Base-by-base conservation (phyloP, 2,888 invertebrate species). In the Catocala sponsa region DNA sequence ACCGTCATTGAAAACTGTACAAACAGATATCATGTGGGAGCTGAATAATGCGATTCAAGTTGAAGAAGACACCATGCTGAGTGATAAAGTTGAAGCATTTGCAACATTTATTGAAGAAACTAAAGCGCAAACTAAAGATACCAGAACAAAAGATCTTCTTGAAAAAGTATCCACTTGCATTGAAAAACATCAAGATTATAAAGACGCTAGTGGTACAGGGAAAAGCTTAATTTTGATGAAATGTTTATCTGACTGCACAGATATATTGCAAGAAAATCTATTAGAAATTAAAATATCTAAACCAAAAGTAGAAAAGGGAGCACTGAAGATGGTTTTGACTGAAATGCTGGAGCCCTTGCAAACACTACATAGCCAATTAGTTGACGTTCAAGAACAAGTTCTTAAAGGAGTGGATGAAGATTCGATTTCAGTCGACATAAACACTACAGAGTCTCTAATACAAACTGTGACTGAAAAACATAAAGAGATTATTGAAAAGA, bases 311-410 rank as follows among this genome's bases (percentile, higher is more conserved):
- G 81, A 85, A 73, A 81, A 86, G 62, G 72, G 68, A 41, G 57
- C 79, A 10, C 72, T 91, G 1, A 88, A 85, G 74, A 70, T 65
- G 43, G 79, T 86, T 13, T 76, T 91, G 47, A 72, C 74, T 49
- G 90, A 89, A 82, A 89, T 92, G 83, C 63, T 89, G 43, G 83
- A 85, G 59, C 90, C 90, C 7, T 79, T 92, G 32, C 84, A 89
- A 76, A 78, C 77, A 44, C 79, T 94, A 42, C 88, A 91, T 59
- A 84, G 71, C 59, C 88, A 92, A 60, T 69, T 95, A 38, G 73
- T 80, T 5, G 78, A 77, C 55, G 80, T 91, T 7, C 89, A 91
- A 71, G 88, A 92, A 58, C 89, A 92, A 74, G 76, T 90, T 12
- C 68, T 84, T 41, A 78, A 79, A 43, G 86, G 87, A 4, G 70